Conservation (phyloP, 2,888 invertebrate species). For the Panopea generosa region DNA sequence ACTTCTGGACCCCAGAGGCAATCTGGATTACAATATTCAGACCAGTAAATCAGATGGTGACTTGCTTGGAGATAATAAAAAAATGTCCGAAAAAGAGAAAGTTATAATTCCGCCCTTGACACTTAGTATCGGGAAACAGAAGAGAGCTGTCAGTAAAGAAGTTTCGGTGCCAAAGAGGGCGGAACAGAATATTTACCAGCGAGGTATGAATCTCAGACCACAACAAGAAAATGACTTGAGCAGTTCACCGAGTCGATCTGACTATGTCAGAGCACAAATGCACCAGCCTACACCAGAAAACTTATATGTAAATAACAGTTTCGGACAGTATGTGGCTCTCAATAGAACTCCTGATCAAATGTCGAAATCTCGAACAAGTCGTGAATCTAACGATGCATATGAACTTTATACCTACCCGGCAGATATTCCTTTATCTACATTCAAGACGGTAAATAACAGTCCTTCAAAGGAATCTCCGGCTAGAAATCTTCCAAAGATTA, state of each 20-base stretch:
- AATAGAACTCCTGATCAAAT: slow-evolving; percentile 44
- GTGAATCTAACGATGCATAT: slow-evolving; percentile 62
- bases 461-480: slow-evolving; percentile 31
- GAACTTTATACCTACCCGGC: slow-evolving; percentile 57
- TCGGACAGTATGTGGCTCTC: slow-evolving; percentile 51
- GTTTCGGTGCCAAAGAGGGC: slow-evolving; percentile 40
- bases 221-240: slow-evolving; percentile 51
- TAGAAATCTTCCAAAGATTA: slow-evolving; percentile 40
- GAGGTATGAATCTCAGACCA: slow-evolving; percentile 44
- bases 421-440: slow-evolving; percentile 59
- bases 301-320: slow-evolving; percentile 42
- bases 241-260: slow-evolving; percentile 30
- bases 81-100: slow-evolving; percentile 55
- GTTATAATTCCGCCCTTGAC: slow-evolving; percentile 43
- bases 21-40: slow-evolving; percentile 59
- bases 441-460: slow-evolving; percentile 34
- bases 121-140: slow-evolving; percentile 31
- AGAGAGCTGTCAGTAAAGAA: slow-evolving; percentile 24
- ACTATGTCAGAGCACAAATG: slow-evolving; percentile 40
- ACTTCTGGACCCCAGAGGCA: slow-evolving; percentile 51
- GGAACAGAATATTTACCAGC: slow-evolving; percentile 57
- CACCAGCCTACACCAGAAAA: slow-evolving; percentile 59
- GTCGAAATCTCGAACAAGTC: slow-evolving; percentile 44
- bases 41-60: slow-evolving; percentile 61
- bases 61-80: slow-evolving; percentile 44